Evolutionary conservation across 2,888 invertebrate genomes (phyloP).

Genomic region (Drosophila niveifrons): DNA sequence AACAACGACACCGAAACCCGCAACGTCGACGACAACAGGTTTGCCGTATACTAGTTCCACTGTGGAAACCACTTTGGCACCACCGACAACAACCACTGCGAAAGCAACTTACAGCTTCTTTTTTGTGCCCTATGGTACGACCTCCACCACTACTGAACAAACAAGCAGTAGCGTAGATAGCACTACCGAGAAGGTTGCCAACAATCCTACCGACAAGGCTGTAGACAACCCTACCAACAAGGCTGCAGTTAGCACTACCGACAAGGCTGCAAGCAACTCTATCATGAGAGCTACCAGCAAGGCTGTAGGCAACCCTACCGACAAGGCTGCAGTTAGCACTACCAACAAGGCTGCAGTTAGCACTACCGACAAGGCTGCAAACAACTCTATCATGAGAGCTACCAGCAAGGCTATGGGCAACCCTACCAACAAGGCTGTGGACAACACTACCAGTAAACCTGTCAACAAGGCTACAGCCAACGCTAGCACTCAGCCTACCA

Average conservation of each 20-base stretch:
- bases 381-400: not conserved
- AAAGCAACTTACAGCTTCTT: conserved; percentile 15
- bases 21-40: not conserved
- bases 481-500: not conserved
- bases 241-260: not conserved
- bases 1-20: conserved; percentile 15
- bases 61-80: not conserved
- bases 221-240: not conserved
- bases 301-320: not conserved
- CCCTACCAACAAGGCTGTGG: not conserved
- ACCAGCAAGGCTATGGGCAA: not conserved
- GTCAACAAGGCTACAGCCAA: not conserved
- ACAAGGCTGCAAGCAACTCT: not conserved
- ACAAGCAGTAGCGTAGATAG: not conserved
- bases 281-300: no score
- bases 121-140: conserved; percentile 9
- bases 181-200: not conserved
- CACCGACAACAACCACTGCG: conserved; percentile 3
- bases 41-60: not conserved
- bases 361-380: no score
- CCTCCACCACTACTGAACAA: not conserved
- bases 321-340: not conserved
- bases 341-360: no score
- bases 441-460: not conserved
- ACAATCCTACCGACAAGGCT: not conserved